Percentiles rank a stretch among this genome's conserved stretches.
These are phyloP conservation scores for Triplophysa rosa DNA, from an alignment of 2,113 vertebrate genomes.

Conservation along the genomic window DNA sequence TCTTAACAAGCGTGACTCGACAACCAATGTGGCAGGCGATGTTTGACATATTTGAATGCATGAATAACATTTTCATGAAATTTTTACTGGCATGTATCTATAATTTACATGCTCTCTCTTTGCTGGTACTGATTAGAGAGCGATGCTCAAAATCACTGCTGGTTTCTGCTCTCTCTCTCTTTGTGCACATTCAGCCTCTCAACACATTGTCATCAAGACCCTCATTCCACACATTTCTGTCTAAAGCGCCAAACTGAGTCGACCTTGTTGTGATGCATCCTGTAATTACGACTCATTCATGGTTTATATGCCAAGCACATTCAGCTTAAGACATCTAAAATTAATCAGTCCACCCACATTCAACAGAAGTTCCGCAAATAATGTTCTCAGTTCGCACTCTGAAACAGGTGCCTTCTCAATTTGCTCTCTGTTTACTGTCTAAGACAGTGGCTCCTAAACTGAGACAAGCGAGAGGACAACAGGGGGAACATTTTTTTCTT, in stretches of 20 bases:
- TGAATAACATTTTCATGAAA: conserved; percentile 54
- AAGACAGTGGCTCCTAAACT: no score
- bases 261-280: conserved; percentile 6
- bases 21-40: conserved; percentile 27
- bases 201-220: conserved; percentile 4
- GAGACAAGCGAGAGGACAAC: no score
- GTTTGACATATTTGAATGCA: conserved; percentile 54
- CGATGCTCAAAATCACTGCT: conserved; percentile 24
- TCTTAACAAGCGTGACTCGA: background rate
- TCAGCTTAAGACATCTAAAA: conserved; percentile 6
- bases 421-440: no score
- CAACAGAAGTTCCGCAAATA: conserved; percentile 18
- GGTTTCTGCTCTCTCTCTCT: background rate
- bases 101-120: conserved; percentile 44
- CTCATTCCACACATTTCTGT: conserved; percentile 18
- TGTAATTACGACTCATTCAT: conserved; percentile 23
- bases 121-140: conserved; percentile 38
- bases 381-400: background rate
- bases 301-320: conserved; percentile 22
- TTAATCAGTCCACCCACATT: conserved; percentile 18
- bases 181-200: conserved; percentile 4
- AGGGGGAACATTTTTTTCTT: no score
- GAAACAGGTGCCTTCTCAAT: no score
- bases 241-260: conserved; percentile 12
- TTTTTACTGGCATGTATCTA: conserved; percentile 39